Percentiles rank a stretch among this genome's conserved stretches.
These are phyloP conservation scores for Trachelus iudaicus DNA, from an alignment of 2,888 invertebrate genomes.

Conservation along the genomic window DNA sequence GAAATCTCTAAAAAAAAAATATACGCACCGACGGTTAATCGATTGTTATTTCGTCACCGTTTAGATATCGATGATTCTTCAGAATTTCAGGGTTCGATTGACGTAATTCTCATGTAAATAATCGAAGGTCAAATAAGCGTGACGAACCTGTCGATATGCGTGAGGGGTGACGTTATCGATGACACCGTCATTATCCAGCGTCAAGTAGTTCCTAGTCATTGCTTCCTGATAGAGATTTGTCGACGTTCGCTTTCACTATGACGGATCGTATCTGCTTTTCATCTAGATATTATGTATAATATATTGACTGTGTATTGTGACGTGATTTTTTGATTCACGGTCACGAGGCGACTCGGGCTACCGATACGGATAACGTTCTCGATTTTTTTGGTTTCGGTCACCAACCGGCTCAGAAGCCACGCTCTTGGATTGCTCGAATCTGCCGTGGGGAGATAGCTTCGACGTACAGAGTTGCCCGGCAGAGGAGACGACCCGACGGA, in stretches of 20 bases:
- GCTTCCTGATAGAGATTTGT: conserved; percentile 51
- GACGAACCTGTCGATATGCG: background rate
- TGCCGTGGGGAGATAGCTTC: no score
- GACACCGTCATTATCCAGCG: conserved; percentile 43
- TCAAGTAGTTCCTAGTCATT: conserved; percentile 49
- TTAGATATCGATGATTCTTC: background rate
- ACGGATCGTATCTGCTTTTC: conserved; percentile 42
- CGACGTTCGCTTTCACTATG: conserved; percentile 46
- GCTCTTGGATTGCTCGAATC: no score
- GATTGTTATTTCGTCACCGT: background rate
- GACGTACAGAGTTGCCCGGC: no score
- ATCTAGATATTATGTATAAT: background rate
- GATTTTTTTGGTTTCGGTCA: no score
- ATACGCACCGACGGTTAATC: background rate
- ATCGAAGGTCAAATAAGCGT: background rate
- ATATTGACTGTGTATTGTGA: background rate
- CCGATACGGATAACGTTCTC: no score
- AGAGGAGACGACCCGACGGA: no score
- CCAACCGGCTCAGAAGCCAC: no score
- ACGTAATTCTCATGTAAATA: background rate
- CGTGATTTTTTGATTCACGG: no score
- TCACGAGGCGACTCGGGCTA: no score
- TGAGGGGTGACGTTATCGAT: conserved; percentile 39
- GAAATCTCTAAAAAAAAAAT: background rate
- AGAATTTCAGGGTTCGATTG: background rate